Conservation (phyloP, 2,797 vertebrate genomes). For the Epinephelus malabaricus region DNA sequence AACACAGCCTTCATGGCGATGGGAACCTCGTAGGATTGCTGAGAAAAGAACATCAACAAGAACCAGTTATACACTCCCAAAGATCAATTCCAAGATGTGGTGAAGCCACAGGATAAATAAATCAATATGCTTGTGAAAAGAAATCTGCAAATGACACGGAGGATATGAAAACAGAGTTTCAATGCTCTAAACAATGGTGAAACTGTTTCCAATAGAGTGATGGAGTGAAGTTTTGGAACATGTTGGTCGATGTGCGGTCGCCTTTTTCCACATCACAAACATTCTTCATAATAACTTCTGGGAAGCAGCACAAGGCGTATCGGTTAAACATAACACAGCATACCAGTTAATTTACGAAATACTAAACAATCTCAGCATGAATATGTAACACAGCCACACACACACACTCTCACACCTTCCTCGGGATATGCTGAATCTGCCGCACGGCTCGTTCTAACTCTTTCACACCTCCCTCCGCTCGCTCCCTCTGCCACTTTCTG, state of each 20-base stretch:
- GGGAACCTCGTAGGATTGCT: constrained; percentile 99
- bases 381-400: constrained; percentile 11
- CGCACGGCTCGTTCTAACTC: constrained; percentile 23
- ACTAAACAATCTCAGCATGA: background rate
- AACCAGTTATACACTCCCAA: background rate
- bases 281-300: constrained; percentile 33
- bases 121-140: background rate
- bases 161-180: background rate
- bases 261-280: constrained; percentile 22
- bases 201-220: constrained; percentile 26
- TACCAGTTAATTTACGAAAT: constrained; percentile 5
- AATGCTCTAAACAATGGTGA: constrained; percentile 9
- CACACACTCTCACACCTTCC: constrained; percentile 34
- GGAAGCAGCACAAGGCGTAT: constrained; percentile 10
- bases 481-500: constrained; percentile 18
- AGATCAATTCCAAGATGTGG: background rate
- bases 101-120: constrained; percentile 30
- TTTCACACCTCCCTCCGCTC: constrained; percentile 45
- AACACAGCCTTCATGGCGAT: constrained; percentile 98
- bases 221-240: constrained; percentile 12
- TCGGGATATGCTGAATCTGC: constrained; percentile 22
- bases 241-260: constrained; percentile 16
- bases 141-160: constrained; percentile 8
- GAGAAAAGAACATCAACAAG: constrained; percentile 38
- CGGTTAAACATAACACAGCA: background rate